Evolutionary conservation across 2,888 invertebrate genomes (phyloP), one percentile per base, ranked within the genome.

Genomic region (Hirtodrosophila trivittata): DNA sequence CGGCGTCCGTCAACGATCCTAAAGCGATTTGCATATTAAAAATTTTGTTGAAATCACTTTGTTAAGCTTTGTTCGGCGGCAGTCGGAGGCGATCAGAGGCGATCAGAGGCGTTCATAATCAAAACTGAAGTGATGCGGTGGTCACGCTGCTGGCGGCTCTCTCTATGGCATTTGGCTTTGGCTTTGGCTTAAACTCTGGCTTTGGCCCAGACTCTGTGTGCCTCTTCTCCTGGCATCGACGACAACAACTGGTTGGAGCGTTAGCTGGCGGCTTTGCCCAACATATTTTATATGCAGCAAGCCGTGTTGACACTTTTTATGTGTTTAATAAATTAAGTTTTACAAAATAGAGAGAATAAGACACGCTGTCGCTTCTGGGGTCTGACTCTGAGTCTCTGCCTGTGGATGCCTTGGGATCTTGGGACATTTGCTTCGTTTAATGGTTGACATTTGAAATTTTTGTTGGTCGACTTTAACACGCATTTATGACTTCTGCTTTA

Each of bases 291-390:
- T 80, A 83, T 80, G 84, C 77, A 70, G 80, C 82, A 86, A 71
- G 60, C 67, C 86, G 84, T 77, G 85, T 85, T 85, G 85, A 85
- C 85, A 85, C 85, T 86, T 87, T 87, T 85, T 87, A 87, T 87
- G 87, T 77, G 78, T 86, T 82, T 75, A 83, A 83, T 81, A 81
- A 86, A 81, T 84, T 74, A 73, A 81, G 66, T 76, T 76, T 80
- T 86, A 83, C 80, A 80, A 80, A 80, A 86, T 86, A 83, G 70
- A 82, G 57, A 73, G 38, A 41, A n/a, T 13, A 45, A 56, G 51
- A 67, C 47, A 67, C 41, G 50, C 51, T 59, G 51, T 55, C 43
- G 50, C 64, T 64, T 65, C 58, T 69, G 59, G 45, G 45, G 32
- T 66, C 14, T 33, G n/a, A 30, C 33, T 37, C 25, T 37, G 38